Percentiles rank a stretch among this genome's conserved stretches.
Conservation (phyloP, 2,888 invertebrate species). For the Mayetiola destructor region DNA sequence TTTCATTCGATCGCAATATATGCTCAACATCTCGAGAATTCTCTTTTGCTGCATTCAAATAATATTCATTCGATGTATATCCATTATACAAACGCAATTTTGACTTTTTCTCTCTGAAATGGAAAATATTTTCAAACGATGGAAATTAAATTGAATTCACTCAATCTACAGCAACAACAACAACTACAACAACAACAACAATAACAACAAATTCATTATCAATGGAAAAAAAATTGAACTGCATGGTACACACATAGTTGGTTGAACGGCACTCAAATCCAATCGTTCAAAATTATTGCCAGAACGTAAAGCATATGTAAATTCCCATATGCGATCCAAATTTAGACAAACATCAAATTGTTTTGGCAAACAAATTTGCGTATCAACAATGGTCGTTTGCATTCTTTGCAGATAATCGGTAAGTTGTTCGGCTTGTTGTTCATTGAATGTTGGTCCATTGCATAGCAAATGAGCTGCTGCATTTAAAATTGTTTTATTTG, state of each 20-base stretch:
- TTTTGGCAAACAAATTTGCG: conserved; percentile 40
- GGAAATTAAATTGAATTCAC: too few relatives aligned
- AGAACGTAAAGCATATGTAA: conserved; percentile 20
- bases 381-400: conserved; percentile 43
- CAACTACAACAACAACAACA: too few relatives aligned
- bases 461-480: conserved; percentile 39
- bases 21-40: conserved; percentile 12
- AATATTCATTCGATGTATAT: conserved; percentile 20
- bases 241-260: conserved; percentile 14
- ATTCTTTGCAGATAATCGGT: conserved; percentile 39
- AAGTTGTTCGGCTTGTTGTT: conserved; percentile 39
- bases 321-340: conserved; percentile 23
- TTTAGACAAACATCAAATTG: conserved; percentile 27
- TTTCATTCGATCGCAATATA: conserved; percentile 18
- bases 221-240: background rate
- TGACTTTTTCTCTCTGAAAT: background rate
- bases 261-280: conserved; percentile 21
- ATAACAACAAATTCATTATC: background rate
- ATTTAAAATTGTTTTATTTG: conserved; percentile 13
- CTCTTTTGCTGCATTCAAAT: conserved; percentile 19
- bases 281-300: conserved; percentile 18
- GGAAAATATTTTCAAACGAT: background rate
- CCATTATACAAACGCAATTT: conserved; percentile 19
- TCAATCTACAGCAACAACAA: too few relatives aligned
- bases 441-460: conserved; percentile 44